Evolutionary conservation across 2,113 vertebrate species (phyloP).

Genomic region (Ammodytes marinus): DNA sequence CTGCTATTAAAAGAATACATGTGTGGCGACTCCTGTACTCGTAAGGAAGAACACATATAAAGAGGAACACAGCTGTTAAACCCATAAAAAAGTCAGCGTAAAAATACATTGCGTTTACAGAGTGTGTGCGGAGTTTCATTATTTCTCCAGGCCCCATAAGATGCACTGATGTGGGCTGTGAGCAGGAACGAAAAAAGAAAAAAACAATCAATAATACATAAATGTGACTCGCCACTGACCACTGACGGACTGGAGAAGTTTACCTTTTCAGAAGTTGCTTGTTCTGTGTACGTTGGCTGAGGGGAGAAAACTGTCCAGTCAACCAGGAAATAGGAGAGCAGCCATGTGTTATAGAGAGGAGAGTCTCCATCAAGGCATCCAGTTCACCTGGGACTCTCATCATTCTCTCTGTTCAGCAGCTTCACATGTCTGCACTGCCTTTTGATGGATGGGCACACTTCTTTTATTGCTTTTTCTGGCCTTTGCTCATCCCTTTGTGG

Average conservation of each 20-base stretch:
- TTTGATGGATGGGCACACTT: slow-evolving; percentile 72
- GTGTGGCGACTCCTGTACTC: background rate
- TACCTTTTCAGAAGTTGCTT: slow-evolving; percentile 65
- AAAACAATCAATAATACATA: slow-evolving; percentile 67
- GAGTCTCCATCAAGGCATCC: slow-evolving; percentile 64
- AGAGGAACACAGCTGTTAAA: background rate
- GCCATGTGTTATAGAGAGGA: slow-evolving; percentile 70
- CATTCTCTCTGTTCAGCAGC: slow-evolving; percentile 69
- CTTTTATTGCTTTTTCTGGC: slow-evolving; percentile 76
- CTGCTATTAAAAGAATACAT: background rate
- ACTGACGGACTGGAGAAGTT: slow-evolving; percentile 67
- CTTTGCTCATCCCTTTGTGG: slow-evolving; percentile 76
- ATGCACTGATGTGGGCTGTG: slow-evolving; percentile 37
- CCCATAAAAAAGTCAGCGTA: background rate
- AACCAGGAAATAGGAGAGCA: slow-evolving; percentile 81
- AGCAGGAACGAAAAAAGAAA: slow-evolving; percentile 28
- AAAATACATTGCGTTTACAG: slow-evolving; percentile 43
- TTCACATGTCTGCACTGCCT: background rate
- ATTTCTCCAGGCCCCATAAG: slow-evolving; percentile 52
- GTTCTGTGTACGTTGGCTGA: slow-evolving; percentile 61
- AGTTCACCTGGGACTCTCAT: slow-evolving; percentile 73
- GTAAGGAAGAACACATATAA: background rate
- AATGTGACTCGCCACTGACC: slow-evolving; percentile 59
- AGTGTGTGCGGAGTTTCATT: slow-evolving; percentile 39
- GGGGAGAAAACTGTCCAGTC: slow-evolving; percentile 71